phyloP scores from a whole-genome alignment of 2,797 vertebrate species.

The Hozukius guyotensis region DNA sequence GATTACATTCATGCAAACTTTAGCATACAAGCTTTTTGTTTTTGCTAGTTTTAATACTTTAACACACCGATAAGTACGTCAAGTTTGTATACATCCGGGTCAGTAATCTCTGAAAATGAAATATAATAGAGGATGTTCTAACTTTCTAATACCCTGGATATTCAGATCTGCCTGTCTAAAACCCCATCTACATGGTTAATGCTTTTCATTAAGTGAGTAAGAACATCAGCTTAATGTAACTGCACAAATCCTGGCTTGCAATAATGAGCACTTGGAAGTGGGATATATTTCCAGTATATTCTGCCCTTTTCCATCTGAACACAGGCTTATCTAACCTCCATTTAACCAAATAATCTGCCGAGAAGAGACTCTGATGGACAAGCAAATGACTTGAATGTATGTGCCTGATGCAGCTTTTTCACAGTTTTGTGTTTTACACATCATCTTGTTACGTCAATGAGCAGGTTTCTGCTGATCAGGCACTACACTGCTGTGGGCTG shows the following conservation, averaged over 20 bases:
- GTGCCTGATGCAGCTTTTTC: neutral
- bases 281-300: slow-evolving; percentile 51
- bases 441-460: slow-evolving; percentile 14
- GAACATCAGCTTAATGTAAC: slow-evolving; percentile 59
- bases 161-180: slow-evolving; percentile 18
- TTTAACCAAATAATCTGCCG: slow-evolving; percentile 26
- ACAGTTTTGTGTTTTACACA: neutral
- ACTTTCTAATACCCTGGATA: slow-evolving; percentile 23
- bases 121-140: slow-evolving; percentile 32
- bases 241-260: slow-evolving; percentile 47
- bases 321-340: slow-evolving; percentile 52
- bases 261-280: slow-evolving; percentile 56
- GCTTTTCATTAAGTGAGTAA: slow-evolving; percentile 48
- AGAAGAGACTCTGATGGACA: slow-evolving; percentile 8
- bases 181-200: slow-evolving; percentile 33
- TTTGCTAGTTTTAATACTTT: neutral
- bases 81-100: neutral
- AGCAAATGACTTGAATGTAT: neutral
- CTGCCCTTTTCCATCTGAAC: slow-evolving; percentile 20
- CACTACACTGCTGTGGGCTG: neutral
- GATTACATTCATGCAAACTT: neutral
- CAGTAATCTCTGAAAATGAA: slow-evolving; percentile 31
- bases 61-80: neutral
- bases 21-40: neutral
- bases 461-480: slow-evolving; percentile 41